Percentiles rank a stretch among this genome's conserved stretches.
These are phyloP conservation scores for Oryzias sinensis DNA, from an alignment of 2,797 vertebrate species.

Conservation along the genomic window DNA sequence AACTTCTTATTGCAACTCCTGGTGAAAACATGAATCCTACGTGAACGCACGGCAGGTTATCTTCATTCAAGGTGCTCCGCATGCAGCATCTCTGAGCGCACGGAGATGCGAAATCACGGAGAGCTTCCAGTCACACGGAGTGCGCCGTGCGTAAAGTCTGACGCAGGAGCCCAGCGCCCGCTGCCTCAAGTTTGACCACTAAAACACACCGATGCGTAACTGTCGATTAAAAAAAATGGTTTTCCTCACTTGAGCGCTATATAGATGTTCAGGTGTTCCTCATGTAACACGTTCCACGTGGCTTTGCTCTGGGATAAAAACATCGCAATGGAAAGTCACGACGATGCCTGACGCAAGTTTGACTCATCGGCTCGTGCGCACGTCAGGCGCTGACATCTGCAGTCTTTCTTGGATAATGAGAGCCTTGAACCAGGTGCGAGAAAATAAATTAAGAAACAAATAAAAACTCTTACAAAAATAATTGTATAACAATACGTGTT, in stretches of 20 bases:
- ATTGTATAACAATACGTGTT: not conserved
- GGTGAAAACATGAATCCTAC: conserved; percentile 24
- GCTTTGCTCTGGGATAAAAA: conserved; percentile 46
- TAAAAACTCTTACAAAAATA: not conserved
- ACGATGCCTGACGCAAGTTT: conserved; percentile 76
- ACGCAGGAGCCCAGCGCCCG: conserved; percentile 60
- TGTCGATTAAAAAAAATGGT: not conserved
- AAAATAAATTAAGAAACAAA: too few relatives aligned
- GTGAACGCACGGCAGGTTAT: not conserved
- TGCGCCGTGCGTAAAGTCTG: conserved; percentile 67
- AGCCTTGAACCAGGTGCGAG: conserved; percentile 7
- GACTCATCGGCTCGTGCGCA: conserved; percentile 70
- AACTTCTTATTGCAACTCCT: not conserved
- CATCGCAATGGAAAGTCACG: conserved; percentile 77
- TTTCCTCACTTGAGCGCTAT: not conserved
- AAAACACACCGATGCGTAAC: conserved; percentile 11
- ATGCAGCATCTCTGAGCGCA: conserved; percentile 58
- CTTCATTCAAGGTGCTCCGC: conserved; percentile 54
- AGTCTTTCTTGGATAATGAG: conserved; percentile 39
- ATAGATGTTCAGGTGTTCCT: conserved; percentile 6
- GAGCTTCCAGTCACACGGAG: conserved; percentile 36
- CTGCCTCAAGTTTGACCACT: conserved; percentile 34
- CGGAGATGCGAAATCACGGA: conserved; percentile 44
- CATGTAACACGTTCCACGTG: conserved; percentile 53
- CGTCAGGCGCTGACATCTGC: conserved; percentile 75